Evolutionary conservation across 1,140 invertebrate species (phyloP).

Genomic region (Scylla paramamosain): DNA sequence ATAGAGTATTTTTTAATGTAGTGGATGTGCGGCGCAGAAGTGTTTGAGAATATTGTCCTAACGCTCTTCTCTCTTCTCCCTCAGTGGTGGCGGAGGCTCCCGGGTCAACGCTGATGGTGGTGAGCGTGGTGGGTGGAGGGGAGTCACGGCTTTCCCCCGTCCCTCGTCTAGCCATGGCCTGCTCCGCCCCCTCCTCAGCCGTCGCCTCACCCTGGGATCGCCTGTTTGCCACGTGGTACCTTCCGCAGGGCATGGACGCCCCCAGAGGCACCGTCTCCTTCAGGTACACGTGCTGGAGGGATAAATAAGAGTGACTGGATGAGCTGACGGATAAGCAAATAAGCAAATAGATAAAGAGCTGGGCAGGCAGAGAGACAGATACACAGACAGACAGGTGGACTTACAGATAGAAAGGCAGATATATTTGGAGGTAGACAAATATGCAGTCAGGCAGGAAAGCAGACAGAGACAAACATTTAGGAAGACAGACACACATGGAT

Average conservation of each 20-base stretch:
- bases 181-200: neutral
- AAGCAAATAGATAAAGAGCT: neutral
- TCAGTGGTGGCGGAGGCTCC: neutral
- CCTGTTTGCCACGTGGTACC: neutral
- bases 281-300: neutral
- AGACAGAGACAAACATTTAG: too few relatives aligned
- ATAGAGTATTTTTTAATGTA: too few relatives aligned
- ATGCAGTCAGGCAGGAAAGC: too few relatives aligned
- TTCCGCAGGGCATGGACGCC: neutral
- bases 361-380: neutral
- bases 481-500: too few relatives aligned
- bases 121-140: neutral
- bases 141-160: neutral
- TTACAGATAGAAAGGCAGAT: neutral
- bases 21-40: too few relatives aligned
- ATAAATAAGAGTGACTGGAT: neutral
- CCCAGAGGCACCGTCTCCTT: neutral
- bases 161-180: neutral
- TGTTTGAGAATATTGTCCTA: too few relatives aligned
- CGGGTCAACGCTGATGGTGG: neutral
- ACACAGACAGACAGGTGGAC: neutral
- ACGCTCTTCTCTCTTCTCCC: neutral
- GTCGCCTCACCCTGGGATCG: neutral
- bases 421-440: too few relatives aligned
- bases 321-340: neutral